Conservation (phyloP, 2,888 invertebrate genomes). For the Troides helena region DNA sequence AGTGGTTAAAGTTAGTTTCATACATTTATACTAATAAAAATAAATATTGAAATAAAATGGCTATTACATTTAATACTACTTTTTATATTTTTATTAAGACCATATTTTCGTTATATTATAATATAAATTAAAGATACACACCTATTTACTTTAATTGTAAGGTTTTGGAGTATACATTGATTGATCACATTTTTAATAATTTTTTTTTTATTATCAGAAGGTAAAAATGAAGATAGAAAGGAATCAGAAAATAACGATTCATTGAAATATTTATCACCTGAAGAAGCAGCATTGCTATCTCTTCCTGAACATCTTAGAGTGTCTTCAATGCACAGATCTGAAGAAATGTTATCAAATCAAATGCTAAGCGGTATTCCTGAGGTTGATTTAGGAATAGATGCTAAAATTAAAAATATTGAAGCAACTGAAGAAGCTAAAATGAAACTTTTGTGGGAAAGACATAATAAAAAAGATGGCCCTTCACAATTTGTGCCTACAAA, state of each 20-base stretch:
- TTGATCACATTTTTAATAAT: not conserved
- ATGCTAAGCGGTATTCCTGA: conserved; percentile 99
- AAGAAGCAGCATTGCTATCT: conserved; percentile 93
- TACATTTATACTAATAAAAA: too few relatives aligned
- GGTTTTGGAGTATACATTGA: too few relatives aligned
- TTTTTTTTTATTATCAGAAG: conserved; percentile 49
- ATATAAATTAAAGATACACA: too few relatives aligned
- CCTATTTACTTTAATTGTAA: too few relatives aligned
- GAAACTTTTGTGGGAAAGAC: conserved; percentile 91
- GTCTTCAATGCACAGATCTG: conserved; percentile 92
- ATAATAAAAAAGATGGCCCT: conserved; percentile 94
- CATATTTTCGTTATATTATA: too few relatives aligned
- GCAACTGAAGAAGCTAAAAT: conserved; percentile 99
- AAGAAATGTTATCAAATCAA: conserved; percentile 99
- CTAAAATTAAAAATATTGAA: conserved; percentile 99
- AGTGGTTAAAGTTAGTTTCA: too few relatives aligned
- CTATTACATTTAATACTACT: too few relatives aligned
- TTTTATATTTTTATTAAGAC: too few relatives aligned
- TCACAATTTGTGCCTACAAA: conserved; percentile 98
- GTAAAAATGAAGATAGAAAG: conserved; percentile 61
- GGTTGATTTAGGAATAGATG: conserved; percentile 99
- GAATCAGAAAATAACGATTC: conserved; percentile 66
- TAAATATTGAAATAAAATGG: too few relatives aligned
- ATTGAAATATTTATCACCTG: conserved; percentile 88
- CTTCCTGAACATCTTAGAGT: conserved; percentile 93